phyloP scores from a whole-genome alignment of 2,888 invertebrate species.

The Glyphotaelius pellucidus region DNA sequence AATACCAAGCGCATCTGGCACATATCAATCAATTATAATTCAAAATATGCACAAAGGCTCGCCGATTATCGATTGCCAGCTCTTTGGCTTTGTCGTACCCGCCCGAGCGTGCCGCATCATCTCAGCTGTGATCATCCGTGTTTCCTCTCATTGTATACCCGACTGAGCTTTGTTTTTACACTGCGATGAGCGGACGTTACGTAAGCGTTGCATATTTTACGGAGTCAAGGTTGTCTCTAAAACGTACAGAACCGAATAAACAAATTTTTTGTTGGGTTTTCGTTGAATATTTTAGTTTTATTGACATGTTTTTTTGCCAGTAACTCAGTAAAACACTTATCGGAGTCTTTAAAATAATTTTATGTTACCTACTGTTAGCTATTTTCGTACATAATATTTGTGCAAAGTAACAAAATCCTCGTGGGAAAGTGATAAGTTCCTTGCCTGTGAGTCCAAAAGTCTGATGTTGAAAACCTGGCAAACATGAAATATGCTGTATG shows the following conservation, averaged over 20 bases:
- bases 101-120: constrained; percentile 5
- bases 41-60: neutral
- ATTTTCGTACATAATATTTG: too few relatives aligned
- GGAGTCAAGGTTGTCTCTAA: constrained; percentile 32
- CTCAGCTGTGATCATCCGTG: constrained; percentile 31
- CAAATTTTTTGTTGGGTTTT: neutral
- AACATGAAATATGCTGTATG: too few relatives aligned
- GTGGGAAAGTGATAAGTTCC: neutral
- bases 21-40: constrained; percentile 2
- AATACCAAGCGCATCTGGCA: neutral
- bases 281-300: neutral
- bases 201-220: constrained; percentile 10
- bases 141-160: constrained; percentile 36
- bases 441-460: neutral
- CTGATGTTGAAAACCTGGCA: neutral
- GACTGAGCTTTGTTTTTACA: constrained; percentile 33
- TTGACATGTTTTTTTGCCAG: neutral
- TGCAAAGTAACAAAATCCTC: neutral
- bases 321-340: neutral
- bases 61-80: constrained; percentile 2
- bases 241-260: neutral
- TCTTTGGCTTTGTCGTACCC: constrained; percentile 18
- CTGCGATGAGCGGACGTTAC: constrained; percentile 45
- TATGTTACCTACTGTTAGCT: too few relatives aligned
- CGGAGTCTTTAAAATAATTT: neutral